These are phyloP conservation scores for Mythimna ferrago DNA, from an alignment of 2,888 invertebrate genomes.

Conservation along the genomic window DNA sequence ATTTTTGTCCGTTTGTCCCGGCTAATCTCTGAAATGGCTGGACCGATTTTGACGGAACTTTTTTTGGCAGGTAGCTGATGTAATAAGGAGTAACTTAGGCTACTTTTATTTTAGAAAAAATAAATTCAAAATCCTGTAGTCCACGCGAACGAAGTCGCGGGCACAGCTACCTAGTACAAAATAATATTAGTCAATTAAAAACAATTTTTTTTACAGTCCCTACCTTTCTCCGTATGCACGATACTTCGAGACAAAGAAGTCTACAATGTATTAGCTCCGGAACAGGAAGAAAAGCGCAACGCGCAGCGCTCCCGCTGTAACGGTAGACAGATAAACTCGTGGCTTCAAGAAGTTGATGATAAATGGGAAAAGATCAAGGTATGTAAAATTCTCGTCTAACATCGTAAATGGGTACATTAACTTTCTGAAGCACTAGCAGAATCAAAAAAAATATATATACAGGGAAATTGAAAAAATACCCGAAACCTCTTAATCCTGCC, in stretches of 20 bases:
- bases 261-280: slow-evolving; percentile 98
- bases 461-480: too few relatives aligned
- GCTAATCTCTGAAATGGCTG: too few relatives aligned
- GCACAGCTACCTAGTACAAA: too few relatives aligned
- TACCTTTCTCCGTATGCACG: slow-evolving; percentile 98
- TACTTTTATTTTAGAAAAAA: too few relatives aligned
- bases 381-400: background rate
- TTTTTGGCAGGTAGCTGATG: too few relatives aligned
- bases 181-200: background rate
- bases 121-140: too few relatives aligned
- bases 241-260: slow-evolving; percentile 98
- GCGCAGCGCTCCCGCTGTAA: slow-evolving; percentile 97
- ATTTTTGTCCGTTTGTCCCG: too few relatives aligned
- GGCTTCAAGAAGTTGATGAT: slow-evolving; percentile 99
- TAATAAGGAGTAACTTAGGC: too few relatives aligned
- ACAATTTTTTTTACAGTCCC: slow-evolving; percentile 87
- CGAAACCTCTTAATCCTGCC: too few relatives aligned
- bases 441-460: background rate
- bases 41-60: too few relatives aligned
- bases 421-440: background rate
- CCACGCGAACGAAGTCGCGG: too few relatives aligned
- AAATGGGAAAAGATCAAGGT: slow-evolving; percentile 99
- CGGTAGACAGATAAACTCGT: slow-evolving; percentile 97
- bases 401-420: background rate
- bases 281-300: slow-evolving; percentile 98